Base-by-base conservation (phyloP, 1,140 invertebrate species). In the Macrotrachela quadricornifera region DNA sequence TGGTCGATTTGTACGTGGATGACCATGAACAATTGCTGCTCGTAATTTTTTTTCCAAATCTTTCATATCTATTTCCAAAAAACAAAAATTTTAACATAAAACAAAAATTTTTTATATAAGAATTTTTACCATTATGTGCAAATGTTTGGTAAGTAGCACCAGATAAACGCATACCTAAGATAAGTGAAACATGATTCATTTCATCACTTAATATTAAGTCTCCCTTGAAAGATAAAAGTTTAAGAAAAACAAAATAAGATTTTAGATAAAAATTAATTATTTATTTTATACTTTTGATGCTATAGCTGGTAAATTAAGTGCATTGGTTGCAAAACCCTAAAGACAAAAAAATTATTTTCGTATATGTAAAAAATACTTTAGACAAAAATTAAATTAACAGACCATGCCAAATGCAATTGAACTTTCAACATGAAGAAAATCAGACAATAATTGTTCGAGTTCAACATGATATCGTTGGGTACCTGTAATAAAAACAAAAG, bases 141-240 rank as follows among this genome's bases (percentile, higher is more conserved):
- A 92, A 95, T 36, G 90, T 83, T 62, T 77, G 78, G 37, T 84
- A 84, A 11, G 77, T 78, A 44, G 85, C 85, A 30, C 82, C 81
- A 11, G 86, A 84, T 16, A 96, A 70, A 57, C 86, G 75, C 59
- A 91, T 74, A 12, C 88, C 92, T 21, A 96, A 74, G 64, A 95
- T 90, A 8, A 97, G 75, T 8, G 88, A 94, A 3, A 88, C 87
- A 67, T 99, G 92, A 72, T 94, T 94, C 61, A 87, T 82, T 65
- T 90, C 86, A 73, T 97, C 92, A 68, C 85, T 92, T 4, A 96
- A 65, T 49, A 94, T 85, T 17, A 95, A 73, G 64, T 82, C 82
- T 39, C 81, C 82, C 67, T 30, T 4, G 21, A 30, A 4, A 30
- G 21, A 30, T 4, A 30, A 30, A n/a, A n/a, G n/a, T n/a, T n/a